Conservation (phyloP, 2,113 vertebrate species). For the Chaenocephalus aceratus region DNA sequence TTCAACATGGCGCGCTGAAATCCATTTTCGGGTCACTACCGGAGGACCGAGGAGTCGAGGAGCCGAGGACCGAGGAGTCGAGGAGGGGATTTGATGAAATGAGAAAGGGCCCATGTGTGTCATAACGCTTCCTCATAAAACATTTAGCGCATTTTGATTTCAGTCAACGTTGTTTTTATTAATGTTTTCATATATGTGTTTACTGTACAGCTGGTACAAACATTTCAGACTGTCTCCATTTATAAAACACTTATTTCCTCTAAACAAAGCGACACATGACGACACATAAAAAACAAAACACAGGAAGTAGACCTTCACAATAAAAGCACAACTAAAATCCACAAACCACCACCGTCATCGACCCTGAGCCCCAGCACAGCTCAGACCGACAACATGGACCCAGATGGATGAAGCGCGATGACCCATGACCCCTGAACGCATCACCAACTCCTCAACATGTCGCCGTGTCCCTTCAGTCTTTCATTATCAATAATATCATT, state of each 20-base stretch:
- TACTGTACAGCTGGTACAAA: too few species aligned
- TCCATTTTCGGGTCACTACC: too few species aligned
- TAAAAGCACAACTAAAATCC: conserved; percentile 29
- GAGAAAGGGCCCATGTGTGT: too few species aligned
- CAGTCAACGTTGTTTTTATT: too few species aligned
- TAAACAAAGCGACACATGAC: too few species aligned
- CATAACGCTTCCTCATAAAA: neutral
- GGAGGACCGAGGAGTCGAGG: too few species aligned
- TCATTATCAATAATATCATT: neutral
- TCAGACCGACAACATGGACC: conserved; percentile 51
- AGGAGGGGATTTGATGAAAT: too few species aligned
- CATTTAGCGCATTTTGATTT: neutral
- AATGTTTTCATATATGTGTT: too few species aligned
- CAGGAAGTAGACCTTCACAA: neutral
- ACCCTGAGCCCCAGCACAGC: conserved; percentile 62
- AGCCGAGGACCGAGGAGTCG: too few species aligned
- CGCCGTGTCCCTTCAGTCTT: neutral
- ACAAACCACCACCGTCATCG: conserved; percentile 57
- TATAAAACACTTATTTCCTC: too few species aligned
- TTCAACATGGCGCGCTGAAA: too few species aligned
- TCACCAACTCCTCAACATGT: conserved; percentile 31
- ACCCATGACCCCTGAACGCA: conserved; percentile 47
- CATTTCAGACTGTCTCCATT: too few species aligned
- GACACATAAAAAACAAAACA: neutral
- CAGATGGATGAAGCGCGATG: conserved; percentile 58